A percentile compares a stretch with the other conserved stretches of the same genome.
These are phyloP conservation scores for Caranx ignobilis DNA, from an alignment of 2,113 vertebrate species.

Conservation along the genomic window DNA sequence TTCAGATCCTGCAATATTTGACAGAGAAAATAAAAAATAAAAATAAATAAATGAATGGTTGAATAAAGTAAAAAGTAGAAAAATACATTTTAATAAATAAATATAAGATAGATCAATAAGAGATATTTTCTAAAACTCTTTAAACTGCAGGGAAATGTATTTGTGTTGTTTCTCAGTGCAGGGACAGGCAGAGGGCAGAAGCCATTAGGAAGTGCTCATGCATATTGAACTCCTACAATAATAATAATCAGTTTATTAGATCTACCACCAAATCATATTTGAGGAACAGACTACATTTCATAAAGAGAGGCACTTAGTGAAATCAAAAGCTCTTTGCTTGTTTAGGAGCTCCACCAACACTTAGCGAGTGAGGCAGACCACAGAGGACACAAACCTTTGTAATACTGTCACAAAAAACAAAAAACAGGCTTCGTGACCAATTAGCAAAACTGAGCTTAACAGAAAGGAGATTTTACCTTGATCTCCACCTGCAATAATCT, in stretches of 20 bases:
- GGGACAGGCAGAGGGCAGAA: not conserved
- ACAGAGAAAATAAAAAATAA: too few relatives aligned
- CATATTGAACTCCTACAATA: constrained; percentile 21
- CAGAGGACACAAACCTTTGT: constrained; percentile 47
- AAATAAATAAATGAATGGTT: too few relatives aligned
- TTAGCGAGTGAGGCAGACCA: constrained; percentile 11
- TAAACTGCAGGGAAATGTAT: not conserved
- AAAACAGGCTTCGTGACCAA: constrained; percentile 30
- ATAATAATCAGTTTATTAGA: constrained; percentile 59
- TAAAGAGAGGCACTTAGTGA: constrained; percentile 50
- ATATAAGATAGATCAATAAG: not conserved
- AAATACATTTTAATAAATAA: too few relatives aligned
- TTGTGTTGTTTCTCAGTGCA: not conserved
- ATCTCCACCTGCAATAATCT: constrained; percentile 10
- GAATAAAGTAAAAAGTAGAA: too few relatives aligned
- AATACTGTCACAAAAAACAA: constrained; percentile 20
- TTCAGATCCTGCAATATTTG: too few relatives aligned
- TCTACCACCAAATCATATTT: constrained; percentile 49
- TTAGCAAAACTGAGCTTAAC: constrained; percentile 32
- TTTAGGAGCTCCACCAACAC: constrained; percentile 36
- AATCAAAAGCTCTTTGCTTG: constrained; percentile 51
- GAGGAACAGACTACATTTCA: constrained; percentile 38
- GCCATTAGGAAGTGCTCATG: constrained; percentile 21
- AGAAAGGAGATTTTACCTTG: constrained; percentile 21
- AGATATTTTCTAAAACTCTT: not conserved